A percentile compares a stretch with the other conserved stretches of the same genome.
Conservation (phyloP, 2,888 invertebrate genomes). For the Chironomus tentans region DNA sequence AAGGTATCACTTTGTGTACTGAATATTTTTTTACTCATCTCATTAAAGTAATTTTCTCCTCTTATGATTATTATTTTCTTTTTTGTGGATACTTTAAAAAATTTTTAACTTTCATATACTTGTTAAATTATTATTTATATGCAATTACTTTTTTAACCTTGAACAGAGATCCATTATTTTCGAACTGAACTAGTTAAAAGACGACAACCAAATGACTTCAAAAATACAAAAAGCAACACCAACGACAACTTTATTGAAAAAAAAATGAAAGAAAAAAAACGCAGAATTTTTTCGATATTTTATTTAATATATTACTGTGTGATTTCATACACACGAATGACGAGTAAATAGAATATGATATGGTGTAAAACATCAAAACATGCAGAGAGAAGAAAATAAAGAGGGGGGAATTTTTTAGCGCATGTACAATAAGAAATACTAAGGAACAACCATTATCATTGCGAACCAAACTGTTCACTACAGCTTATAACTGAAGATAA, state of each 20-base stretch:
- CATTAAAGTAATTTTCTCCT: too few species aligned
- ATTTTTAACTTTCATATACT: background rate
- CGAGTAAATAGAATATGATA: slow-evolving; percentile 24
- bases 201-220: slow-evolving; percentile 19
- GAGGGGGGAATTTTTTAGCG: slow-evolving; percentile 6
- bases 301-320: slow-evolving; percentile 1
- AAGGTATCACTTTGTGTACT: too few species aligned
- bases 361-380: slow-evolving; percentile 21
- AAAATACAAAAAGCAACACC: slow-evolving; percentile 19
- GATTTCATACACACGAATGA: slow-evolving; percentile 14
- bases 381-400: slow-evolving; percentile 4
- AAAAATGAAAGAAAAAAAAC: slow-evolving; percentile 23
- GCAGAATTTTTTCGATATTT: slow-evolving; percentile 23
- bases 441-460: background rate
- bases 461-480: too few species aligned
- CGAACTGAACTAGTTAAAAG: slow-evolving; percentile 23
- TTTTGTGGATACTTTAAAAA: too few species aligned
- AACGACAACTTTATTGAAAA: slow-evolving; percentile 24
- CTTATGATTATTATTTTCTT: too few species aligned
- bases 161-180: background rate
- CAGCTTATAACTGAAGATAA: background rate
- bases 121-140: background rate
- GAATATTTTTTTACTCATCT: too few species aligned
- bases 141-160: background rate
- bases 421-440: slow-evolving; percentile 7